phyloP scores from a whole-genome alignment of 2,888 invertebrate genomes.

The Leucozona laternaria region DNA sequence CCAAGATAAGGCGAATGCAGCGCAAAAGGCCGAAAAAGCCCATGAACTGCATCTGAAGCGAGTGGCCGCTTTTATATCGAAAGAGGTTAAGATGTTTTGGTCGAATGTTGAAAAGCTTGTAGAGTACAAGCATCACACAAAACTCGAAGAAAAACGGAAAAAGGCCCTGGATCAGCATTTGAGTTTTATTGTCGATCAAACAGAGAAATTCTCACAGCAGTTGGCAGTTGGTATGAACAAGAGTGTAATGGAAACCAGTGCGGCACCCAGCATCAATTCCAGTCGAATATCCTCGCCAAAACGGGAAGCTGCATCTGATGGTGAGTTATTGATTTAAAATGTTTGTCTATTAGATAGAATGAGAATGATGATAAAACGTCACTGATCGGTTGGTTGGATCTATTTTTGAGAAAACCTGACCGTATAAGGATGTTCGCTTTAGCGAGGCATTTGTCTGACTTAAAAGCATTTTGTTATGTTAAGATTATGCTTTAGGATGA shows the following conservation, averaged over 20 bases:
- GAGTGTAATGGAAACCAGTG: slow-evolving; percentile 80
- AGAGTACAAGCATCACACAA: slow-evolving; percentile 95
- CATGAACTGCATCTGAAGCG: slow-evolving; percentile 93
- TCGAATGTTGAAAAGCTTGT: slow-evolving; percentile 97
- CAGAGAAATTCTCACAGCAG: slow-evolving; percentile 97
- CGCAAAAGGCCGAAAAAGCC: slow-evolving; percentile 95
- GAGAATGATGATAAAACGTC: slow-evolving; percentile 80
- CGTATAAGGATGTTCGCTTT: slow-evolving; percentile 81
- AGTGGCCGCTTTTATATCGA: slow-evolving; percentile 95
- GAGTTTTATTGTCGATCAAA: slow-evolving; percentile 98
- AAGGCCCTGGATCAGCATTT: slow-evolving; percentile 98
- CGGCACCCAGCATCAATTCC: slow-evolving; percentile 84
- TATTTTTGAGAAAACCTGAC: slow-evolving; percentile 80
- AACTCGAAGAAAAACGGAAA: slow-evolving; percentile 96
- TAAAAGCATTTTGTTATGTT: neutral
- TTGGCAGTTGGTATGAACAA: slow-evolving; percentile 93
- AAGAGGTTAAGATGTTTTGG: slow-evolving; percentile 98
- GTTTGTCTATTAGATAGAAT: neutral
- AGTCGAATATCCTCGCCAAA: slow-evolving; percentile 84
- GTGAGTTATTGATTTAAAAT: slow-evolving; percentile 79
- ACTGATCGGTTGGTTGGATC: slow-evolving; percentile 81
- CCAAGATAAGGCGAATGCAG: slow-evolving; percentile 94
- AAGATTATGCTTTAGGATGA: neutral
- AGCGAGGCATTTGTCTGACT: slow-evolving; percentile 83
- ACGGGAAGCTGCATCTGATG: slow-evolving; percentile 84